Evolutionary conservation across 2,113 vertebrate species (phyloP).

Genomic region (Eudyptes chrysolophus): DNA sequence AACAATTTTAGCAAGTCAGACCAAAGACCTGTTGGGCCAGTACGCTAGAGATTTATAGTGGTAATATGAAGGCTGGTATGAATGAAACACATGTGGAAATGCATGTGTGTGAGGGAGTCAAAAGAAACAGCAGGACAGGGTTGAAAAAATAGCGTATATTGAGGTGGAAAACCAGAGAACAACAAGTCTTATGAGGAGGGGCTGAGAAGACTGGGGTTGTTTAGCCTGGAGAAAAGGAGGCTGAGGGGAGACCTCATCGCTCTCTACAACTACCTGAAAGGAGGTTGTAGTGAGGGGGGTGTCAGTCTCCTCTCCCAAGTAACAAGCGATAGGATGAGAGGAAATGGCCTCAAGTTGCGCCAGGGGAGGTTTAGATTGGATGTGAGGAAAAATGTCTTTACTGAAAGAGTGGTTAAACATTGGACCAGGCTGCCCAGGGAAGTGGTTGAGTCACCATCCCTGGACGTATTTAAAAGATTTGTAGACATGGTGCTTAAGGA

Average conservation of each 20-base stretch:
- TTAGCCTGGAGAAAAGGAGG: not conserved
- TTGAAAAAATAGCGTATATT: not conserved
- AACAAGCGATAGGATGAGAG: fast-evolving
- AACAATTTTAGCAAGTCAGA: not conserved
- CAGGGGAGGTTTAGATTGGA: not conserved
- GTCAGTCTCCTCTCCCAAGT: not conserved
- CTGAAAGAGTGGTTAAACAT: not conserved
- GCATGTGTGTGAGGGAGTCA: fast-evolving
- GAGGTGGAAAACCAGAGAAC: not conserved
- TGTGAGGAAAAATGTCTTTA: not conserved
- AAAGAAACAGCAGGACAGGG: not conserved
- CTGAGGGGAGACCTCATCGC: not conserved
- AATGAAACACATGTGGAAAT: not conserved
- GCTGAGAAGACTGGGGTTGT: not conserved
- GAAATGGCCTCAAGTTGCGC: not conserved
- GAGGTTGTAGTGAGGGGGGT: fast-evolving
- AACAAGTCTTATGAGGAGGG: fast-evolving
- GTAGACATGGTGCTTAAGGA: not conserved
- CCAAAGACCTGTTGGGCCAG: not conserved
- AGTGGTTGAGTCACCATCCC: not conserved
- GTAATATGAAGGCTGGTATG: fast-evolving
- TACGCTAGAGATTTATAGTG: too few relatives aligned
- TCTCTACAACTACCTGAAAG: not conserved
- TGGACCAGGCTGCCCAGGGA: not conserved
- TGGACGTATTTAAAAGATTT: not conserved